Percentiles rank a stretch among this genome's conserved stretches.
Conservation (phyloP, 2,888 invertebrate species). For the Morpho helenor region DNA sequence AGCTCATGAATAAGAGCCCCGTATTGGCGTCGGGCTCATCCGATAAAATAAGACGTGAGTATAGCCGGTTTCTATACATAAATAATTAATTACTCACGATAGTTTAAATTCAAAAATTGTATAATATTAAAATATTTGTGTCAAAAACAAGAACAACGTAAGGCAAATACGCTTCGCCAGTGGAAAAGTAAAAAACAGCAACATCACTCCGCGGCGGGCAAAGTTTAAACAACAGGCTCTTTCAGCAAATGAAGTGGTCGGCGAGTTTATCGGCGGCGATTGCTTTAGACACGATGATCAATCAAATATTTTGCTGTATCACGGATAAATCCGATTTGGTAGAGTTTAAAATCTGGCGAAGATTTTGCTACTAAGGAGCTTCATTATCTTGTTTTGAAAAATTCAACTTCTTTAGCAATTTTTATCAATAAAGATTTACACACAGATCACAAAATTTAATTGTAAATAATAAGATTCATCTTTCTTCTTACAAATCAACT, state of each 20-base stretch:
- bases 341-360: constrained; percentile 33
- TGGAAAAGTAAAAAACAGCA: constrained; percentile 42
- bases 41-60: too few species aligned
- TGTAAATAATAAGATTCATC: too few species aligned
- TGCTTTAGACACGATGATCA: constrained; percentile 68
- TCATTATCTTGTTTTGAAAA: background rate
- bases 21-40: too few species aligned
- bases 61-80: too few species aligned
- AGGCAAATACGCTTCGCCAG: constrained; percentile 4
- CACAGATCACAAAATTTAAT: too few species aligned
- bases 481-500: too few species aligned
- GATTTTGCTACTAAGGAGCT: background rate
- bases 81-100: too few species aligned
- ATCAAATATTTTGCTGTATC: constrained; percentile 73
- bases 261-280: constrained; percentile 66
- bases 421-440: background rate
- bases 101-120: too few species aligned
- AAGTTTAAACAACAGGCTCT: constrained; percentile 63
- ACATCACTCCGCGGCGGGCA: constrained; percentile 41
- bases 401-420: background rate
- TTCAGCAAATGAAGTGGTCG: constrained; percentile 66
- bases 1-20: too few species aligned
- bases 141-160: constrained; percentile 11
- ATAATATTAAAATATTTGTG: too few species aligned
- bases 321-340: constrained; percentile 63